A percentile compares a stretch with the other conserved stretches of the same genome.
Evolutionary conservation across 2,113 vertebrate genomes (phyloP).

Genomic region (Hiodon alosoides): DNA sequence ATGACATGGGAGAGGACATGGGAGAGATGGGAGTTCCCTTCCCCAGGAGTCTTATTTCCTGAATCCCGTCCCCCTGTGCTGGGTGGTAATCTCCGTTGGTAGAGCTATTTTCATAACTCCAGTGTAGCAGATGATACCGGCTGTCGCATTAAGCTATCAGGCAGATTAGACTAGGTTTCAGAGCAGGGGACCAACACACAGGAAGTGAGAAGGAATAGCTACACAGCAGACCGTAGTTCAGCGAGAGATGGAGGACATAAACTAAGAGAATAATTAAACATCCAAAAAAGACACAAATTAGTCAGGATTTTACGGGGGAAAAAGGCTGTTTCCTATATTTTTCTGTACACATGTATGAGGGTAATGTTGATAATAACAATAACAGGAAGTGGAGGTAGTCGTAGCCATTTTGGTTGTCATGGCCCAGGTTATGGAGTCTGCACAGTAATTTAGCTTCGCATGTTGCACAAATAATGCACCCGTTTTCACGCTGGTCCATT

Average conservation of each 20-base stretch:
- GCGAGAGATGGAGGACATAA: background rate
- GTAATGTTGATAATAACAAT: no score
- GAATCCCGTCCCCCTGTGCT: no score
- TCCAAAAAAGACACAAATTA: no score
- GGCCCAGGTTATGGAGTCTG: no score
- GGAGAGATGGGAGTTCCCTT: background rate
- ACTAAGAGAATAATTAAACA: background rate
- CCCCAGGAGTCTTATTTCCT: background rate
- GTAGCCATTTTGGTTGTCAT: no score
- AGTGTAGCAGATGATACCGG: background rate
- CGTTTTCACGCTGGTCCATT: background rate
- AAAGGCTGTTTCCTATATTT: no score
- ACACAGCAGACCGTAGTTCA: background rate
- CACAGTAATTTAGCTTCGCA: background rate
- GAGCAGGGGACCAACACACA: background rate
- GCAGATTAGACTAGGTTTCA: background rate
- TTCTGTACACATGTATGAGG: no score
- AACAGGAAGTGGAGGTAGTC: no score
- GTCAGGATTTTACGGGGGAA: no score
- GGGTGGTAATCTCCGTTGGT: background rate
- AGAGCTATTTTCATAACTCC: constrained; percentile 1
- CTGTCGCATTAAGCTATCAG: background rate
- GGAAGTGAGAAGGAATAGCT: background rate
- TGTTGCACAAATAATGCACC: background rate
- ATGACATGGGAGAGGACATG: background rate